Percentiles rank a stretch among this genome's conserved stretches.
These are phyloP conservation scores for Cheilosia vulpina DNA, from an alignment of 2,888 invertebrate species.

Conservation along the genomic window DNA sequence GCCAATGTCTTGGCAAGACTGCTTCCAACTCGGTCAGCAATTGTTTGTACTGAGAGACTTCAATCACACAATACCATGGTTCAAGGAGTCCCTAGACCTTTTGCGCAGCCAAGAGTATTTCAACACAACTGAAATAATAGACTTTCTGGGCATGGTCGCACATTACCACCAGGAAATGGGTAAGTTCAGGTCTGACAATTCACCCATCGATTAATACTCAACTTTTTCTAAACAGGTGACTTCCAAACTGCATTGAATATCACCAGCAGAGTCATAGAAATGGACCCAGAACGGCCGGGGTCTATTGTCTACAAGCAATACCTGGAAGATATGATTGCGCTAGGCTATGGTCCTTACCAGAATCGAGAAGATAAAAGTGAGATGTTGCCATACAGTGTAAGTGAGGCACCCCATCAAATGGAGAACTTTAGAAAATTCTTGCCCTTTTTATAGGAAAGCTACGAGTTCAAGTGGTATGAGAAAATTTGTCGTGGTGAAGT, in stretches of 20 bases:
- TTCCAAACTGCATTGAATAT: conserved; percentile 91
- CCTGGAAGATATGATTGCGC: conserved; percentile 91
- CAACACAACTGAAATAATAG: conserved; percentile 76
- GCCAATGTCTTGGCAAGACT: conserved; percentile 93
- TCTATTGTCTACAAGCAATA: conserved; percentile 93
- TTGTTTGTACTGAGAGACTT: conserved; percentile 95
- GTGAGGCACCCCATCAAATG: neutral
- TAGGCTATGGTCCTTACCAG: conserved; percentile 67
- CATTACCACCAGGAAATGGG: conserved; percentile 79
- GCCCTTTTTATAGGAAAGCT: conserved; percentile 56
- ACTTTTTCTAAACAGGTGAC: conserved; percentile 86
- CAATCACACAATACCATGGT: conserved; percentile 96
- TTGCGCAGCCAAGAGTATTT: conserved; percentile 85
- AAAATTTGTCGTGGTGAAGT: conserved; percentile 80
- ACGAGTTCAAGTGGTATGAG: conserved; percentile 83
- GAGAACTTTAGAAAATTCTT: neutral
- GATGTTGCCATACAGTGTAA: conserved; percentile 22
- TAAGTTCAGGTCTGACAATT: conserved; percentile 17
- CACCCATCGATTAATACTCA: neutral
- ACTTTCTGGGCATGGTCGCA: conserved; percentile 80
- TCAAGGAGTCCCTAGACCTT: conserved; percentile 93
- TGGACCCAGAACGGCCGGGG: conserved; percentile 91
- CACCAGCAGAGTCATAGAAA: conserved; percentile 91
- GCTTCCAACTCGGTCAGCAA: conserved; percentile 96
- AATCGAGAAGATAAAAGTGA: neutral